These are phyloP conservation scores for Diorhabda sublineata DNA, from an alignment of 1,140 invertebrate species.

Conservation along the genomic window DNA sequence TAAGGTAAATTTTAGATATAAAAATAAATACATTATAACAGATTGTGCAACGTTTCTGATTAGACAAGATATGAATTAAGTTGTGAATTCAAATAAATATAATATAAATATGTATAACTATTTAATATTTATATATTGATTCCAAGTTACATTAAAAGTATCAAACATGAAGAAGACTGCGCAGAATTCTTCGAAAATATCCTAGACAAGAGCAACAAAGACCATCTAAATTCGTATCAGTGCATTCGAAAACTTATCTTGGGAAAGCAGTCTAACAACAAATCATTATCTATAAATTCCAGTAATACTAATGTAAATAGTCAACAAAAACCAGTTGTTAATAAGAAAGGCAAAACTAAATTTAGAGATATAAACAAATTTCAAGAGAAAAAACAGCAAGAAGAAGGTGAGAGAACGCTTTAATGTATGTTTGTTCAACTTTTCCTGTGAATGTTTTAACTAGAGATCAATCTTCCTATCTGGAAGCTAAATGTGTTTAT, in stretches of 20 bases:
- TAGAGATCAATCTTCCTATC: too few relatives aligned
- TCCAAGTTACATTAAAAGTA: slow-evolving; percentile 61
- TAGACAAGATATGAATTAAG: too few relatives aligned
- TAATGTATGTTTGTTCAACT: too few relatives aligned
- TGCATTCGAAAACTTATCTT: slow-evolving; percentile 58
- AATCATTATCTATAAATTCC: slow-evolving; percentile 8
- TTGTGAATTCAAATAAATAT: too few relatives aligned
- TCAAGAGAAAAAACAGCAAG: slow-evolving; percentile 33
- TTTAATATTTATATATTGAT: neutral
- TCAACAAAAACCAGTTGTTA: slow-evolving; percentile 4
- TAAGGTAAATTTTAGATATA: slow-evolving; percentile 47
- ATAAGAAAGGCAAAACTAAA: slow-evolving; percentile 39
- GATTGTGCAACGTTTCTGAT: slow-evolving; percentile 54
- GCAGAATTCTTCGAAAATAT: slow-evolving; percentile 67
- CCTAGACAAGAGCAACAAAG: slow-evolving; percentile 58
- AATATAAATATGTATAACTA: too few relatives aligned
- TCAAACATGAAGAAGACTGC: slow-evolving; percentile 62
- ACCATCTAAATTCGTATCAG: slow-evolving; percentile 61
- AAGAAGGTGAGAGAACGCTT: slow-evolving; percentile 23
- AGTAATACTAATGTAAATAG: neutral
- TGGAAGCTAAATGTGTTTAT: too few relatives aligned
- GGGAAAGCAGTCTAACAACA: slow-evolving; percentile 23
- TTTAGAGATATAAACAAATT: slow-evolving; percentile 32
- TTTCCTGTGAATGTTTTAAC: too few relatives aligned
- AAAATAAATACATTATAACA: slow-evolving; percentile 37